These are phyloP conservation scores for Eulemur macaco DNA, from an alignment of 2,113 vertebrate genomes.

Conservation along the genomic window DNA sequence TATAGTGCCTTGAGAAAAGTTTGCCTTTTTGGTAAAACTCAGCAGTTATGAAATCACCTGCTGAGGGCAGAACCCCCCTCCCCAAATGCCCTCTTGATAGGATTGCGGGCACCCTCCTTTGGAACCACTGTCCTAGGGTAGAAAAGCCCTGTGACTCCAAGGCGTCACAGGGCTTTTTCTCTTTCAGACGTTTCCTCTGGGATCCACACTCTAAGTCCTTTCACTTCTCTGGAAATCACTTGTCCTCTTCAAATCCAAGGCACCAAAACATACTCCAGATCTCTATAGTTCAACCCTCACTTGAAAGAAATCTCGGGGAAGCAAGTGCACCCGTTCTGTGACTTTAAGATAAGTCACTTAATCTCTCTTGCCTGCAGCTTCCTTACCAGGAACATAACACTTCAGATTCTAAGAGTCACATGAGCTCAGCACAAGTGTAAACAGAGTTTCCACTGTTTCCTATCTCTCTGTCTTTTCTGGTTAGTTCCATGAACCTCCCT, in stretches of 20 bases:
- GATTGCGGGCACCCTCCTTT: neutral
- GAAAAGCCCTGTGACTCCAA: neutral
- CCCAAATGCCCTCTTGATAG: neutral
- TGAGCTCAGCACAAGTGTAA: neutral
- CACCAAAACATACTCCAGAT: neutral
- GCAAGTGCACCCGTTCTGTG: neutral
- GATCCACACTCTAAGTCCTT: neutral
- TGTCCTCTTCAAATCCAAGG: neutral
- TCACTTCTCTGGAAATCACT: slow-evolving; percentile 22
- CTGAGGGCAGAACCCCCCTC: neutral
- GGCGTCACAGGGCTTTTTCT: neutral
- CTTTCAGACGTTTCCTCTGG: neutral
- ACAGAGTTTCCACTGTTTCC: slow-evolving; percentile 25
- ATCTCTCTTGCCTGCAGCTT: slow-evolving; percentile 35
- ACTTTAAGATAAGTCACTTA: neutral
- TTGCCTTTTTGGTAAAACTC: neutral
- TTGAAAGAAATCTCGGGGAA: slow-evolving; percentile 50
- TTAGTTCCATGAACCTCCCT: neutral
- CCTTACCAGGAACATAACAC: slow-evolving; percentile 24
- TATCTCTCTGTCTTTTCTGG: neutral
- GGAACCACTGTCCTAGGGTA: neutral
- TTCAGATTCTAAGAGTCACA: slow-evolving; percentile 47
- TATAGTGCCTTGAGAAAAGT: neutral
- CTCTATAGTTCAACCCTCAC: neutral
- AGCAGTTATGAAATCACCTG: neutral